Evolutionary conservation across 2,797 vertebrate species (phyloP).

Genomic region (Acestrorhynchus altus): DNA sequence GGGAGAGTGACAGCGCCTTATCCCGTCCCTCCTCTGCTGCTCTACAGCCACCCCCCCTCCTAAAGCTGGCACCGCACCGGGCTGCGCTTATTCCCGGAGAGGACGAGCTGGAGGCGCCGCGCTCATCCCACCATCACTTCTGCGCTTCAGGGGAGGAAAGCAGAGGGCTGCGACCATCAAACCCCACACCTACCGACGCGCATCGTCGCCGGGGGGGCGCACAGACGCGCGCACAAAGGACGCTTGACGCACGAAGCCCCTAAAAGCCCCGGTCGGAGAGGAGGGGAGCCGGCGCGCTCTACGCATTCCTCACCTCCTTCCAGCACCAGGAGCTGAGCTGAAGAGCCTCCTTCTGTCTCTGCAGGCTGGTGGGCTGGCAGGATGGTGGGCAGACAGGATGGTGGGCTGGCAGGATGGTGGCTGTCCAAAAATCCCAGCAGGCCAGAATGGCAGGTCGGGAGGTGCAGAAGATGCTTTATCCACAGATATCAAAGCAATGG

Average conservation of each 20-base stretch:
- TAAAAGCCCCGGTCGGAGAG: neutral
- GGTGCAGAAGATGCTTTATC: too few relatives aligned
- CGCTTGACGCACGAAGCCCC: neutral
- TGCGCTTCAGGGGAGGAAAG: neutral
- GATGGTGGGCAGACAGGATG: too few relatives aligned
- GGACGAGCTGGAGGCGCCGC: neutral
- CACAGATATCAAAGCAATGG: too few relatives aligned
- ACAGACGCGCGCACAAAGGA: neutral
- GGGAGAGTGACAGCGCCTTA: neutral
- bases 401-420: too few relatives aligned
- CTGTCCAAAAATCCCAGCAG: too few relatives aligned
- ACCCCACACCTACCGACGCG: slow-evolving; percentile 21
- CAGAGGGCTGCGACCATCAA: too few relatives aligned
- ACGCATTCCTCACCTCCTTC: neutral
- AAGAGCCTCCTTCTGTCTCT: too few relatives aligned
- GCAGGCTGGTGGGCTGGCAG: too few relatives aligned
- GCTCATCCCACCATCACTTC: slow-evolving; percentile 44
- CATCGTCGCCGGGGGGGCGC: slow-evolving; percentile 8
- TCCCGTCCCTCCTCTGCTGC: too few relatives aligned
- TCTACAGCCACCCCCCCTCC: neutral
- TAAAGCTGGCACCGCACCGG: neutral
- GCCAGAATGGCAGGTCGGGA: too few relatives aligned
- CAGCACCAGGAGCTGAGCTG: too few relatives aligned
- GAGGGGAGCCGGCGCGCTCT: too few relatives aligned
- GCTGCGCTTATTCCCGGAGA: neutral